These are phyloP conservation scores for Aphelenchoides fujianensis DNA, from an alignment of 1,140 invertebrate species.

Conservation along the genomic window DNA sequence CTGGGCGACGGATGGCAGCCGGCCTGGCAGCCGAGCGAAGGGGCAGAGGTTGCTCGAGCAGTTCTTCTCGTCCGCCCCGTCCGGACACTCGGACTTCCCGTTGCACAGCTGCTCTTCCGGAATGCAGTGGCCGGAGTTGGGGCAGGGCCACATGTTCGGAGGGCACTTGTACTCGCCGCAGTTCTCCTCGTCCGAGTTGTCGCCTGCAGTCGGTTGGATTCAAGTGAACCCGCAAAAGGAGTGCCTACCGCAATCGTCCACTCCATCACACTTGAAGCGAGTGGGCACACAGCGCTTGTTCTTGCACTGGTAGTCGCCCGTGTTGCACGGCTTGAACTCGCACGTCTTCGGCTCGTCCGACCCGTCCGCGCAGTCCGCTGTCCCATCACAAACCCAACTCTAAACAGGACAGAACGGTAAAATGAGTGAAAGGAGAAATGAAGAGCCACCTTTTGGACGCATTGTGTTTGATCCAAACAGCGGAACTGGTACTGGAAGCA, in stretches of 20 bases:
- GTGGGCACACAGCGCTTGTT: conserved; percentile 87
- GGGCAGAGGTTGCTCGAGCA: conserved; percentile 72
- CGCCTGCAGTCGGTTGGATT: conserved; percentile 65
- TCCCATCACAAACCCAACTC: conserved; percentile 74
- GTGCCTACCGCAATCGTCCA: too few relatives aligned
- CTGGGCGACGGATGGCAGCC: conserved; percentile 81
- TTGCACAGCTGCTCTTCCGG: conserved; percentile 82
- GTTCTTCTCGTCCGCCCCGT: conserved; percentile 80
- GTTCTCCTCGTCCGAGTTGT: conserved; percentile 76
- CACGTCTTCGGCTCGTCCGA: conserved; percentile 78
- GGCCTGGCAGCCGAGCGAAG: conserved; percentile 78
- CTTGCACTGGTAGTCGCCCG: conserved; percentile 78
- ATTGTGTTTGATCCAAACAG: conserved; percentile 77
- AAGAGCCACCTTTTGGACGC: conserved; percentile 71
- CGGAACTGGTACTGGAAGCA: conserved; percentile 83
- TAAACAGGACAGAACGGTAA: conserved; percentile 14
- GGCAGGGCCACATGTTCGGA: conserved; percentile 85
- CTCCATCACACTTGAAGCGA: conserved; percentile 65
- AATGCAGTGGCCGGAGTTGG: conserved; percentile 78
- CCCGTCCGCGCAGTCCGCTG: conserved; percentile 69
- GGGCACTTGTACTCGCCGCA: conserved; percentile 82
- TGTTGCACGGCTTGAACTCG: conserved; percentile 82
- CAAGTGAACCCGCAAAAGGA: conserved; percentile 25
- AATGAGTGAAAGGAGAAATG: conserved; percentile 15
- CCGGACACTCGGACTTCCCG: conserved; percentile 79